phyloP scores from a whole-genome alignment of 1,140 invertebrate genomes.

The Eupeodes corollae region DNA sequence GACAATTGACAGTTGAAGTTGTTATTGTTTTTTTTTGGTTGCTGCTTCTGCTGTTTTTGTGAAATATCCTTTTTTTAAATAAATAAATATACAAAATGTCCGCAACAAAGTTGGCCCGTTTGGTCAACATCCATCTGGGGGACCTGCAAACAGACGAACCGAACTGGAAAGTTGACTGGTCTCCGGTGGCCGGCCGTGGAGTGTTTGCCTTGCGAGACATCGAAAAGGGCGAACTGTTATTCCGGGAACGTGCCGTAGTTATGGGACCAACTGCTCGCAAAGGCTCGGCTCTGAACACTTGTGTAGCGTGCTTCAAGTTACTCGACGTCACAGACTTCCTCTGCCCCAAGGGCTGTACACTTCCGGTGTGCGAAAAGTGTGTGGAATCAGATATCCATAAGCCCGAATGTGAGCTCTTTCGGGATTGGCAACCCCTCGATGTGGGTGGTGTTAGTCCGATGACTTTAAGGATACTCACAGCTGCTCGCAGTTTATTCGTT shows the following conservation, averaged over 20 bases:
- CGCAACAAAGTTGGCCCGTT: slow-evolving; percentile 24
- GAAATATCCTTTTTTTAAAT: too few relatives aligned
- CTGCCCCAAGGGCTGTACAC: slow-evolving; percentile 37
- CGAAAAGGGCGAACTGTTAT: slow-evolving; percentile 51
- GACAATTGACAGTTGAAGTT: too few relatives aligned
- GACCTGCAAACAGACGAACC: slow-evolving; percentile 24
- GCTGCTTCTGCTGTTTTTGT: too few relatives aligned
- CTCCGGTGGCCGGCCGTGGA: slow-evolving; percentile 40
- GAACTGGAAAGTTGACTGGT: slow-evolving; percentile 25
- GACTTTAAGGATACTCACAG: slow-evolving; percentile 43
- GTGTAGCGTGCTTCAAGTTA: slow-evolving; percentile 26
- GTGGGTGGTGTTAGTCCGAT: slow-evolving; percentile 32
- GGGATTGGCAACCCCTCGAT: slow-evolving; percentile 41
- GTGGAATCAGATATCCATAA: slow-evolving; percentile 43
- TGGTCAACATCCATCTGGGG: slow-evolving; percentile 27
- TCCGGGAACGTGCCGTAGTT: slow-evolving; percentile 52
- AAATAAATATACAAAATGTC: too few relatives aligned
- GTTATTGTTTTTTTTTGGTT: too few relatives aligned
- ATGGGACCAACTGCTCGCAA: slow-evolving; percentile 44
- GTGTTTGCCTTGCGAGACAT: slow-evolving; percentile 54
- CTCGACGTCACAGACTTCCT: slow-evolving; percentile 35
- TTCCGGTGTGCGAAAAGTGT: slow-evolving; percentile 42
- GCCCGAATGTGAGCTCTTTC: slow-evolving; percentile 48
- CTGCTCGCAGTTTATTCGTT: slow-evolving; percentile 47
- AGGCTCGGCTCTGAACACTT: slow-evolving; percentile 27